Evolutionary conservation across 2,888 invertebrate species (phyloP), one percentile per base, ranked within the genome.

Genomic region (Tinea semifulvella): DNA sequence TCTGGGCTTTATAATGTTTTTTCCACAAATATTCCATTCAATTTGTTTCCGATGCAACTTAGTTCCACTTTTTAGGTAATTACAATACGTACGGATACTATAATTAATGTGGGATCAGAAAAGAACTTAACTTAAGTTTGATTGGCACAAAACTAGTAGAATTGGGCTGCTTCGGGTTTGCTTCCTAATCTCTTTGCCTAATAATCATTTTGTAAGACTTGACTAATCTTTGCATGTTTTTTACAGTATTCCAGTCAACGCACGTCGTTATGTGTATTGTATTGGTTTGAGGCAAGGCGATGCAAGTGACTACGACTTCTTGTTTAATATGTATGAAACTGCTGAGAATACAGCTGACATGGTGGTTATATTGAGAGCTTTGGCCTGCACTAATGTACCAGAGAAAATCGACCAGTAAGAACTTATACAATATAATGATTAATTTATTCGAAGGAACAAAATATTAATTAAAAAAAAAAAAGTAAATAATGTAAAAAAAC

Each of bases 241-340:
- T 48, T 52, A 45, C 49, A 85, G 85, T 38, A 79, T 89, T 1
- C 80, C 85, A 11, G 82, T 83, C 0, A 87, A 88, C 51, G 65
- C 85, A 14, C 84, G 86, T 46, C 70, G 80, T 1, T 71, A 83
- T n/a, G 85, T 87, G 0, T 89, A 88, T 62, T 89, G 89, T 58
- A 67, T 74, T 4, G 89, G 85, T 13, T 60, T 90, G 0, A 77
- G 76, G 36, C 53, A 85, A 28, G 90, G 90, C 1, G 62, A 77
- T 4, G 57, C 61, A 1, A 56, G 63, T 0, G 89, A 89, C 54
- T 91, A 88, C 84, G 52, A 85, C 10, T 87, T 85, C 66, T 71
- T 87, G 19, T 85, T 81, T 70, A 40, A 70, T 0, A 66, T 70
- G 46, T 89, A 87, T 42, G 82, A 83, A 44, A 59, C 80, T 0